Conservation (phyloP, 2,113 vertebrate species). For the Probosciger aterrimus region DNA sequence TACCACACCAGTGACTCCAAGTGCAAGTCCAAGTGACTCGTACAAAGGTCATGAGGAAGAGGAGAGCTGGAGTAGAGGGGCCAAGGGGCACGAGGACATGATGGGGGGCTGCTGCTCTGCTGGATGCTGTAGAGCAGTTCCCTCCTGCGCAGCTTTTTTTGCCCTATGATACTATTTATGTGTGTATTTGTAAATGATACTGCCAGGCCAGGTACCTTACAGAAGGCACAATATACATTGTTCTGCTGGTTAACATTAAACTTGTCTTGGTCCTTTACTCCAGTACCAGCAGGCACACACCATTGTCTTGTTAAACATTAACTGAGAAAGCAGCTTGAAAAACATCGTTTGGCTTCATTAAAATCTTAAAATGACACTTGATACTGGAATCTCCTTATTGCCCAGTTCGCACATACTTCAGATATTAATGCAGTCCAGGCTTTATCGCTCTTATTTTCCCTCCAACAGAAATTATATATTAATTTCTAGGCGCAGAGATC, state of each 20-base stretch:
- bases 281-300: neutral
- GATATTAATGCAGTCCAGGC: neutral
- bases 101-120: neutral
- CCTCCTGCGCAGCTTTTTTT: rapidly evolving
- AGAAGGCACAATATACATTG: neutral
- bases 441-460: neutral
- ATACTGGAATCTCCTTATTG: neutral
- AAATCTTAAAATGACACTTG: neutral
- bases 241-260: neutral
- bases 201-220: neutral
- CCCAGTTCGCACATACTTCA: neutral
- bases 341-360: neutral
- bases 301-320: neutral
- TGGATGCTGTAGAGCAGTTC: neutral
- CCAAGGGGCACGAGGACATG: rapidly evolving
- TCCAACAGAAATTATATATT: neutral
- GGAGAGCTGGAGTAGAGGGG: neutral
- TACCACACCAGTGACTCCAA: neutral
- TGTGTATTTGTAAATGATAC: neutral
- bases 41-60: rapidly evolving
- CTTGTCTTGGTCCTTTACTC: neutral
- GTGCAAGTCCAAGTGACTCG: neutral
- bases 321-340: neutral
- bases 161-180: rapidly evolving
- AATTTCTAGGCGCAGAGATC: neutral